Conservation (phyloP, 2,888 invertebrate genomes). For the Bimastos eiseni region DNA sequence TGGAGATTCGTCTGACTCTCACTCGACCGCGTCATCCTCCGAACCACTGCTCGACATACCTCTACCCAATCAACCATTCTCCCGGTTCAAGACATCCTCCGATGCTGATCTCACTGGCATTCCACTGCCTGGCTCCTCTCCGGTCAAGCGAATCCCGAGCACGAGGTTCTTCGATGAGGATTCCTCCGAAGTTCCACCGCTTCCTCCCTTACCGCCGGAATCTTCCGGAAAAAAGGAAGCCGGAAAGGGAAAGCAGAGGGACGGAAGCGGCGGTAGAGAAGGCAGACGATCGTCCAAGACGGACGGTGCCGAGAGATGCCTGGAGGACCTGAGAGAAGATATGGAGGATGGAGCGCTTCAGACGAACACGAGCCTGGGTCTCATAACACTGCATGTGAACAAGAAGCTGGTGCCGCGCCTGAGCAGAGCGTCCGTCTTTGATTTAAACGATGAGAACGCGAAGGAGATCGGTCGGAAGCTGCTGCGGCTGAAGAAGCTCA, state of each 20-base stretch:
- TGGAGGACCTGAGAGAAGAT: not conserved
- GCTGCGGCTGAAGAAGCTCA: constrained; percentile 28
- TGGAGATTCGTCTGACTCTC: not conserved
- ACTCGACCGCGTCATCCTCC: constrained; percentile 21
- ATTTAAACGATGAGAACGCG: constrained; percentile 25
- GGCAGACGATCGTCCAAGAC: not conserved
- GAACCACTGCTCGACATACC: constrained; percentile 7
- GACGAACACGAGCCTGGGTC: constrained; percentile 27
- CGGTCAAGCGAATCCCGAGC: not conserved
- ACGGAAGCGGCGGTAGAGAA: not conserved
- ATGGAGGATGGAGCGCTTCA: not conserved
- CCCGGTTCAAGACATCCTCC: not conserved
- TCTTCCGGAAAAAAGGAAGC: not conserved
- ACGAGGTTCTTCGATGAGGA: constrained; percentile 31
- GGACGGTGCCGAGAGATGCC: not conserved
- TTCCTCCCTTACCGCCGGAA: constrained; percentile 4
- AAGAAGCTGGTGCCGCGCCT: constrained; percentile 10
- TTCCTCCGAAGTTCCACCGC: constrained; percentile 30
- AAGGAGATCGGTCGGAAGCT: constrained; percentile 25
- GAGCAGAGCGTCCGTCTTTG: constrained; percentile 2
- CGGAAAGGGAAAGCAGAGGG: not conserved
- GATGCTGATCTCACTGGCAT: constrained; percentile 21
- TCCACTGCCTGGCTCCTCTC: not conserved
- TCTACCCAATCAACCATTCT: constrained; percentile 8
- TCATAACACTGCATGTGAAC: constrained; percentile 25